These are phyloP conservation scores for Erebia epiphron DNA, from an alignment of 2,888 invertebrate genomes.

Conservation along the genomic window DNA sequence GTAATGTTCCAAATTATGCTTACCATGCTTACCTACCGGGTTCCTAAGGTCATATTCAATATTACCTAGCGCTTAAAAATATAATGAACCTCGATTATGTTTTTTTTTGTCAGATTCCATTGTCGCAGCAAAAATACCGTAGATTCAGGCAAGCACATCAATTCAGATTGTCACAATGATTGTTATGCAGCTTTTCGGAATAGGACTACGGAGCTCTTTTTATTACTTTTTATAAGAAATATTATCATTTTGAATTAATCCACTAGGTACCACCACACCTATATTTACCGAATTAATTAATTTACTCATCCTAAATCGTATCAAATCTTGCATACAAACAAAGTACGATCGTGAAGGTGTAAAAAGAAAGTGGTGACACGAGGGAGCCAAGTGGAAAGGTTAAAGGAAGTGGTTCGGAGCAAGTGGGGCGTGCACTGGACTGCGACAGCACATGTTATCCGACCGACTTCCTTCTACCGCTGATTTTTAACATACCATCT, in stretches of 20 bases:
- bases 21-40: not conserved
- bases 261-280: no score
- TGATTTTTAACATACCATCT: constrained; percentile 19
- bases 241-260: no score
- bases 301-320: not conserved
- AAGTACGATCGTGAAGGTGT: not conserved
- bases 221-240: no score
- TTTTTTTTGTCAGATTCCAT: no score
- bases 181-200: no score
- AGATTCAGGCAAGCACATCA: no score
- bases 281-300: no score
- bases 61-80: no score
- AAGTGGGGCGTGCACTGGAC: constrained; percentile 42
- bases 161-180: no score
- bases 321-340: not conserved
- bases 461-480: constrained; percentile 30
- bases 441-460: constrained; percentile 38
- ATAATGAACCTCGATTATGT: no score
- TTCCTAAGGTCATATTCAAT: not conserved
- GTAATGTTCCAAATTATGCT: not conserved
- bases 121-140: no score
- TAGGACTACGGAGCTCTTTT: no score
- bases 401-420: constrained; percentile 40
- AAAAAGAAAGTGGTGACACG: constrained; percentile 35
- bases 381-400: constrained; percentile 39